Conservation (phyloP, 2,113 vertebrate species). For the Pogona vitticeps region DNA sequence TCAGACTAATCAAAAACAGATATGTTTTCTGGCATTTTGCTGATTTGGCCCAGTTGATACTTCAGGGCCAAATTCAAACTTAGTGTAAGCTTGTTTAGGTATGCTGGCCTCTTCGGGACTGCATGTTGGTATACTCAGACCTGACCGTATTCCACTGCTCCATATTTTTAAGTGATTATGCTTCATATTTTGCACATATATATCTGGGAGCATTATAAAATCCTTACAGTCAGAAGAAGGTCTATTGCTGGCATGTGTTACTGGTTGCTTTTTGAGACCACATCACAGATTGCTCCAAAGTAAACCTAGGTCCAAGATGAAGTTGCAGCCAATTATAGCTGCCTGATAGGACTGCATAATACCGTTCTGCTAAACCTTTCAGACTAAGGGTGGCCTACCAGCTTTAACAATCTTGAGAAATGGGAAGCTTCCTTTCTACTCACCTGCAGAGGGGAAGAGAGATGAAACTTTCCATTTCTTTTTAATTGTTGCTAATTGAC, state of each 20-base stretch:
- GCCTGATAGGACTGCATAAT: background rate
- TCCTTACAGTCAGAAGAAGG: background rate
- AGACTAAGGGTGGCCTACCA: background rate
- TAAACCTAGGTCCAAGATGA: background rate
- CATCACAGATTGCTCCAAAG: background rate
- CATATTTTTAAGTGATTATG: conserved; percentile 2
- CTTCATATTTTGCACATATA: background rate
- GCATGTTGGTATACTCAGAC: background rate
- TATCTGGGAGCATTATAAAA: background rate
- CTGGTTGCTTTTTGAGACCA: background rate
- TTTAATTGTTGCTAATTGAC: too few species aligned
- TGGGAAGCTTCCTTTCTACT: too few species aligned
- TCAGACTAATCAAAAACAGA: conserved; percentile 46
- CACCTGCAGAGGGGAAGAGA: too few species aligned
- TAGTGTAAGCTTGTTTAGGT: background rate
- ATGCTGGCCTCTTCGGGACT: background rate
- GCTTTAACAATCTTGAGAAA: too few species aligned
- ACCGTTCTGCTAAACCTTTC: background rate
- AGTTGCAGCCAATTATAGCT: background rate
- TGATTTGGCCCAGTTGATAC: conserved; percentile 18
- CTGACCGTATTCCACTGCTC: background rate
- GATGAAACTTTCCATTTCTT: too few species aligned
- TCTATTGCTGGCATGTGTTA: background rate
- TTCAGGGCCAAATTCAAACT: conserved; percentile 38
- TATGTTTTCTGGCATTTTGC: background rate